A percentile compares a stretch with the other conserved stretches of the same genome.
phyloP scores from a whole-genome alignment of 2,888 invertebrate species.

The Ichneumon xanthorius region DNA sequence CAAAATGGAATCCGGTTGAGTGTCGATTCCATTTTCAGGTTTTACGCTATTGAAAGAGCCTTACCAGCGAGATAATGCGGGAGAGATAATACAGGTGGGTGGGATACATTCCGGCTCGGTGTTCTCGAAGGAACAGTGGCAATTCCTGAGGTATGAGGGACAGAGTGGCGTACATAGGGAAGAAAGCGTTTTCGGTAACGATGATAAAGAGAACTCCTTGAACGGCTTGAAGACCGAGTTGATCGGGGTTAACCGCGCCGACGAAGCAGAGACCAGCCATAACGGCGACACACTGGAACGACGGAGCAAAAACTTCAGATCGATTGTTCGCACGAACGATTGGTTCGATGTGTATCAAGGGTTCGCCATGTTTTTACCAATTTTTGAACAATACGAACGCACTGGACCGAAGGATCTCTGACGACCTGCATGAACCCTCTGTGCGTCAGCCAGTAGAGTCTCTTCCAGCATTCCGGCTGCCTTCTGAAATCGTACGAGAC shows the following conservation, averaged over 20 bases:
- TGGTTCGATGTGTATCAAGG: background rate
- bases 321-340: background rate
- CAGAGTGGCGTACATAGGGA: slow-evolving; percentile 95
- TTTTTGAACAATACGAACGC: slow-evolving; percentile 92
- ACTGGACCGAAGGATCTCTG: slow-evolving; percentile 93
- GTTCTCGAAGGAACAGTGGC: slow-evolving; percentile 93
- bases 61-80: slow-evolving; percentile 92
- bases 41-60: slow-evolving; percentile 65
- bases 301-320: background rate
- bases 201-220: slow-evolving; percentile 95
- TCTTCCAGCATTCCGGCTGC: slow-evolving; percentile 89
- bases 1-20: too few species aligned
- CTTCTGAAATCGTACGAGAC: slow-evolving; percentile 83
- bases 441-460: slow-evolving; percentile 91
- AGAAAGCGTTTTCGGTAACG: slow-evolving; percentile 96
- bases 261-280: slow-evolving; percentile 95
- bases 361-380: slow-evolving; percentile 86
- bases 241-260: slow-evolving; percentile 90
- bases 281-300: slow-evolving; percentile 87
- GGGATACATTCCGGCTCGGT: slow-evolving; percentile 93
- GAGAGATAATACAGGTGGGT: slow-evolving; percentile 93
- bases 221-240: slow-evolving; percentile 94
- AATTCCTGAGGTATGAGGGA: slow-evolving; percentile 93
- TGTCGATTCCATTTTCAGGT: background rate
- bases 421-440: slow-evolving; percentile 90